phyloP scores from a whole-genome alignment of 2,888 invertebrate species.

The Sphaeridia pumilis region DNA sequence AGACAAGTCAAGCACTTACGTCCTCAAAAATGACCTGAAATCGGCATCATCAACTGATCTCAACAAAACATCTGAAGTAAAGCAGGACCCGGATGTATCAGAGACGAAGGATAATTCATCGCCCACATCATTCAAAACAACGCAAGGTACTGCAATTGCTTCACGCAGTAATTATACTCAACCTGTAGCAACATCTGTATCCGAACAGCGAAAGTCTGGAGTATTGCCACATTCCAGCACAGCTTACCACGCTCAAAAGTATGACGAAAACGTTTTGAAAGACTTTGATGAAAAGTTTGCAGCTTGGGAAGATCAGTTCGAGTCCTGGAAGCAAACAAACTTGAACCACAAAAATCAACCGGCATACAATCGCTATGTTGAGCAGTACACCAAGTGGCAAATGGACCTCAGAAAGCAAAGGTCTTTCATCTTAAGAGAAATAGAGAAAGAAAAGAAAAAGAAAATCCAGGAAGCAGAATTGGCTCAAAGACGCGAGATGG shows the following conservation, averaged over 20 bases:
- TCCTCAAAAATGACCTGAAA: too few relatives aligned
- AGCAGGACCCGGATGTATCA: too few relatives aligned
- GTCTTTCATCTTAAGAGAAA: slow-evolving; percentile 29
- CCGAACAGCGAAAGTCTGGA: too few relatives aligned
- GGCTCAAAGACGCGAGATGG: neutral
- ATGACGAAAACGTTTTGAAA: slow-evolving; percentile 27
- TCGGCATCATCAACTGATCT: too few relatives aligned
- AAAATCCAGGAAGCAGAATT: neutral
- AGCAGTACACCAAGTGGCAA: slow-evolving; percentile 27
- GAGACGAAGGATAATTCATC: too few relatives aligned
- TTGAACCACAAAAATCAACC: slow-evolving; percentile 26
- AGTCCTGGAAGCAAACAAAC: slow-evolving; percentile 30
- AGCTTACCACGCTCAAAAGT: slow-evolving; percentile 8
- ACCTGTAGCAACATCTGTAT: too few relatives aligned
- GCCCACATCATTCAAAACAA: too few relatives aligned
- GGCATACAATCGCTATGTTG: slow-evolving; percentile 26
- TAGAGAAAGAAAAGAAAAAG: slow-evolving; percentile 19
- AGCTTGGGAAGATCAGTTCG: slow-evolving; percentile 34
- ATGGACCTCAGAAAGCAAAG: slow-evolving; percentile 28
- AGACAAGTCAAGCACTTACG: too few relatives aligned
- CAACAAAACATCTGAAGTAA: too few relatives aligned
- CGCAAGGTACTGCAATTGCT: too few relatives aligned
- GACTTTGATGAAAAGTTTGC: slow-evolving; percentile 33
- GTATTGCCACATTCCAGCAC: neutral
- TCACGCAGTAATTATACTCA: too few relatives aligned